Evolutionary conservation across 1,140 invertebrate species (phyloP), one percentile per base, ranked within the genome.

Genomic region (Camponotus floridanus): DNA sequence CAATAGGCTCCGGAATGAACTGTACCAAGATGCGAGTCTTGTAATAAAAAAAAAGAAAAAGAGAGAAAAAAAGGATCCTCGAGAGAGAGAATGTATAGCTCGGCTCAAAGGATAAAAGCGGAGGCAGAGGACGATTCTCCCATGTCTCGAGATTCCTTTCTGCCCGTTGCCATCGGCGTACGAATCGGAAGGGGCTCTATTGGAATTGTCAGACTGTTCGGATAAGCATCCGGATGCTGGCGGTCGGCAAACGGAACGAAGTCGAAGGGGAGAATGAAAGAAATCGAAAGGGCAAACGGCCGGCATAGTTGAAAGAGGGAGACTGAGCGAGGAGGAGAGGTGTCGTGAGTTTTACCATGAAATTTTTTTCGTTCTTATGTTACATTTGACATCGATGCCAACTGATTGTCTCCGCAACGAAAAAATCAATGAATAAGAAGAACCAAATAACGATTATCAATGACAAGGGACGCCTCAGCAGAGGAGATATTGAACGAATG

Each of bases 381-480:
- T 48, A 96, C 96, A 11, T 97, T 97, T 90, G 96, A 97, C 88
- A 87, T 97, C 70, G 96, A 97, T 90, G 96, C 96, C 11, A 97
- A 97, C 87, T 97, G 4, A 93, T 92, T 83, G 96, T 97, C 18
- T 96, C 96, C 15, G 95, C 95, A 2, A 94, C 94, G 80, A 95
- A 95, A 80, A 95, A 89, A 85, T 96, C 94, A 62, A 95, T 93
- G 9, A 94, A 94, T 5, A 96, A 96, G 78, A 96, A 96, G 0
- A 97, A 98, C 91, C 96, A 98, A 90, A 98, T 98, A 91, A 97
- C 97, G 71, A 98, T 98, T 87, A 97, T 97, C 78, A 98, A 98
- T 93, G 97, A 98, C 93, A 98, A 97, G 93, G 97, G 97, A 57
- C 95, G 97, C 68, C 94, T 98, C 6, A 96, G 95, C 31, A 97